These are phyloP conservation scores for Aphodius sticticus DNA, from an alignment of 2,888 invertebrate species.

Conservation along the genomic window DNA sequence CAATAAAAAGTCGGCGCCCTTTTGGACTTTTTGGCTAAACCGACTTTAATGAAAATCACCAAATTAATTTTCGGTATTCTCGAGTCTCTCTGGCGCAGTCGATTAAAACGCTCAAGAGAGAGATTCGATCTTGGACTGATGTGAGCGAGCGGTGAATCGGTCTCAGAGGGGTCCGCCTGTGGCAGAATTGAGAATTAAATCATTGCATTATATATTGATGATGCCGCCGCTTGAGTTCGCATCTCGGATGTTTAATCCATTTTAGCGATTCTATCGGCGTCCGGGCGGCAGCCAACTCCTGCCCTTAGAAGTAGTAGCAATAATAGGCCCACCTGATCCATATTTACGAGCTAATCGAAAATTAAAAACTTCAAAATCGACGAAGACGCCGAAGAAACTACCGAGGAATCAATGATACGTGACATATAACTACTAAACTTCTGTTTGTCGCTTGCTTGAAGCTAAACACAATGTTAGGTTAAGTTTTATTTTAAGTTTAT, in stretches of 20 bases:
- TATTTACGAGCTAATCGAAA: not conserved
- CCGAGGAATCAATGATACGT: not conserved
- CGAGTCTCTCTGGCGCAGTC: not conserved
- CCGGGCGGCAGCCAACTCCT: not conserved
- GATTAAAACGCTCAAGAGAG: slow-evolving; percentile 4
- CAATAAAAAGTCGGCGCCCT: no score
- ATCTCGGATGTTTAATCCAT: not conserved
- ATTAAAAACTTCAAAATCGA: slow-evolving; percentile 4
- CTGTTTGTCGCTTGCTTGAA: no score
- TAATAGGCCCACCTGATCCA: not conserved
- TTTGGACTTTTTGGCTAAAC: not conserved
- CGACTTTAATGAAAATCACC: not conserved
- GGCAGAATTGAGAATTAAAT: slow-evolving; percentile 20
- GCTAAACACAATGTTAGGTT: not conserved
- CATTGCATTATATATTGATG: slow-evolving; percentile 16
- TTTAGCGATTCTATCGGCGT: not conserved
- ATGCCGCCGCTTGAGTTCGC: not conserved
- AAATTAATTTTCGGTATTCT: not conserved
- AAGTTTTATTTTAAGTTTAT: not conserved
- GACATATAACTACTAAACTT: no score
- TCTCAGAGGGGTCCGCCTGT: not conserved
- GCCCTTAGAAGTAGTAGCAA: not conserved
- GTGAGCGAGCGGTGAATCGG: not conserved
- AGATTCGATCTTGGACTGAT: not conserved
- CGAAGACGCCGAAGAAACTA: not conserved